Base-by-base conservation (phyloP, 2,888 invertebrate genomes). In the Erpobdella octoculata region DNA sequence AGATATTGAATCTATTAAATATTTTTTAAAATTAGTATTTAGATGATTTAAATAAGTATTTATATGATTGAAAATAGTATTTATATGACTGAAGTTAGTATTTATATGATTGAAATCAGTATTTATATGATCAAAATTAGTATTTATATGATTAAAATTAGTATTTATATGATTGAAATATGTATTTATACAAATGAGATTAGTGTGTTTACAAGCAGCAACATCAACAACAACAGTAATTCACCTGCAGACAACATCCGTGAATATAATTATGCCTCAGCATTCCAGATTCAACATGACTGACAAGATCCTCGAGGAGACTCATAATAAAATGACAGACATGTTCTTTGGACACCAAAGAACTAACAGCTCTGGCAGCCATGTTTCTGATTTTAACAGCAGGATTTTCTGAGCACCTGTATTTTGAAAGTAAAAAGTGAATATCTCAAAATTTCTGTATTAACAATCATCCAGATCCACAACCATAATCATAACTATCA, bases 341-440 rank as follows among this genome's bases (percentile, higher is more conserved):
- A 71, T 80, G 77, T 75, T 82, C 81, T 72, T 82, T 83, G 1
- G 86, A 75, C 65, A 89, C 85, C 72, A 89, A 82, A 31, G 89
- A 86, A 28, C 87, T 86, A 36, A 89, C 83, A 1, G 91, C 90
- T 79, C 86, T 86, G 0, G 90, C 90, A 0, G 90, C 89, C 75
- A 91, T 85, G 78, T 87, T 86, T 46, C 92, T 85, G 0, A 89
- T 90, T 81, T 88, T 87, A 33, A 28, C 58, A 37, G 48, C 69
- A 58, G 15, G n/a, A 28, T 21, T 37, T 15, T 21, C 25, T n/a
- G 36, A 25, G 21, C 38, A 35, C 1, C 38, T 65, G 21, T 65
- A 35, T 25, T 9, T n/a, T 6, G 6, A 62, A n/a, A 65, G 38
- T 28, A 4, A 4, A 6, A 37, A 12, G 37, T 9, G 18, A 33